These are phyloP conservation scores for Pteronotus mesoamericanus DNA, from an alignment of 2,797 vertebrate genomes.

Conservation along the genomic window DNA sequence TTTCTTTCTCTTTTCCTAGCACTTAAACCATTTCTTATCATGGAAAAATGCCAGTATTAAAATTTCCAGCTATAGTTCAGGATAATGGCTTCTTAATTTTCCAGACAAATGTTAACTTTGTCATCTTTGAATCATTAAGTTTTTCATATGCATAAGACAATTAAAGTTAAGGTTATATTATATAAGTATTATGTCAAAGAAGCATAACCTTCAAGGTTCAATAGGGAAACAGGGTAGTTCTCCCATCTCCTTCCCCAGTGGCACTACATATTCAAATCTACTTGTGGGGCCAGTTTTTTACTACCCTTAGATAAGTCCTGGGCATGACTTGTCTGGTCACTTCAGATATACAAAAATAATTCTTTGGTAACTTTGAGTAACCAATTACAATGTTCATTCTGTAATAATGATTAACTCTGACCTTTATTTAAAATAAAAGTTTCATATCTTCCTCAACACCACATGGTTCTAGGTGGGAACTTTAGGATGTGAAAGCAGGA, in stretches of 20 bases:
- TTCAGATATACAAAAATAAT: background rate
- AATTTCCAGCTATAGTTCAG: background rate
- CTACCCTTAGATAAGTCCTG: background rate
- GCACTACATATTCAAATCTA: background rate
- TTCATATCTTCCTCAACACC: background rate
- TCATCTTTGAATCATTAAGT: background rate
- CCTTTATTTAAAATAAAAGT: background rate
- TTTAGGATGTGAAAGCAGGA: background rate
- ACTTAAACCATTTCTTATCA: background rate
- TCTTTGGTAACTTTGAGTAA: background rate
- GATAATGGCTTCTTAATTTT: background rate
- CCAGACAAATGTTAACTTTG: background rate
- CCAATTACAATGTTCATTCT: background rate
- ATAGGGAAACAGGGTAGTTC: background rate
- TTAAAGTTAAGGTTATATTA: background rate
- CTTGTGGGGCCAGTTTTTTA: background rate
- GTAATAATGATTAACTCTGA: background rate
- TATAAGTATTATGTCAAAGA: background rate
- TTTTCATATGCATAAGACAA: background rate
- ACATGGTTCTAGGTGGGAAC: background rate
- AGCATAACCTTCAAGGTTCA: background rate
- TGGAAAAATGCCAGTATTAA: background rate
- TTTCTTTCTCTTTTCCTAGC: background rate
- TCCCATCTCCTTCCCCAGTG: background rate
- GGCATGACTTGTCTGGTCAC: background rate